Evolutionary conservation across 30 jellyfish, hydroid and myxozoan genomes (phyloP).

Genomic region (Phacellophora camtschatica): DNA sequence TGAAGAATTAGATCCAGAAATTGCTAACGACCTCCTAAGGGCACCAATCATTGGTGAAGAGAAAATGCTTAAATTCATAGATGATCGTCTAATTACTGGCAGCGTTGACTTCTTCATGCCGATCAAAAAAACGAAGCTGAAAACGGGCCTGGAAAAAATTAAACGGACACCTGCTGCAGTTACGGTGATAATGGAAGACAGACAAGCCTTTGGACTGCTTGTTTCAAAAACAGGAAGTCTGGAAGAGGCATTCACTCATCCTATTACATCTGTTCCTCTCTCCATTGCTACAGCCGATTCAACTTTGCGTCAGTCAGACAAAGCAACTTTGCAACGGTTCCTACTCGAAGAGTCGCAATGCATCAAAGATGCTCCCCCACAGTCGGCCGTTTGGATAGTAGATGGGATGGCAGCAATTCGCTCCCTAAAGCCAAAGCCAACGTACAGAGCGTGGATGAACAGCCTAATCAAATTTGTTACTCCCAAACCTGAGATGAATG

Average conservation of each 20-base stretch:
- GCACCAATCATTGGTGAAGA: conserved; percentile 40
- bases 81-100: conserved; percentile 47
- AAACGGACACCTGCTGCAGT: conserved; percentile 17
- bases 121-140: conserved; percentile 47
- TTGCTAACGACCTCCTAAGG: conserved; percentile 20
- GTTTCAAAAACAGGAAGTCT: conserved; percentile 26
- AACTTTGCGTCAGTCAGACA: conserved; percentile 42
- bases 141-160: conserved; percentile 22
- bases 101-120: conserved; percentile 38
- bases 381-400: conserved; percentile 16
- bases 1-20: conserved; percentile 41
- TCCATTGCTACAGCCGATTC: conserved; percentile 34
- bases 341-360: conserved; percentile 48
- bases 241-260: conserved; percentile 28
- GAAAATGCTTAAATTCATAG: conserved; percentile 49
- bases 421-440: conserved; percentile 32
- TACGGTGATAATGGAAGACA: conserved; percentile 25
- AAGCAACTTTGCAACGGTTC: conserved; percentile 31
- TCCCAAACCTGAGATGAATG: conserved; percentile 20
- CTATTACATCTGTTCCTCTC: conserved; percentile 34
- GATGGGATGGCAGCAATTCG: conserved; percentile 40
- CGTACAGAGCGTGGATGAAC: conserved; percentile 34
- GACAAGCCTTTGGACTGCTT: conserved; percentile 32
- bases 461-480: conserved; percentile 10
- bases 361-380: conserved; percentile 3